Base-by-base conservation (phyloP, 2,113 vertebrate species). In the Pavo muticus region DNA sequence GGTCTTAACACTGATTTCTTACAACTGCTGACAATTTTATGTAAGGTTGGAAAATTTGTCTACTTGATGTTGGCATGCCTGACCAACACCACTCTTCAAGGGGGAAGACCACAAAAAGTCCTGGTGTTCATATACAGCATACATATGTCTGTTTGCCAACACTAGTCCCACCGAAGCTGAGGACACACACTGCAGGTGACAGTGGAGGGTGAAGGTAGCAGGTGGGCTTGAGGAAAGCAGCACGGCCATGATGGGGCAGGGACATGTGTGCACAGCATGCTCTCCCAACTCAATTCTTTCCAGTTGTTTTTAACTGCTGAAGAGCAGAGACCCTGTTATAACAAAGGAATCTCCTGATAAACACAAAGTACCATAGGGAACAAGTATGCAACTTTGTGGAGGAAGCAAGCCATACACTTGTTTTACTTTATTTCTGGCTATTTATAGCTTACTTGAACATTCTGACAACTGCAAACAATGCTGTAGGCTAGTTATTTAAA, bases 371-470 rank as follows among this genome's bases (percentile, higher is more conserved):
- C 75, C 3, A 3, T 10, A 69, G 42, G 74, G 42, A 86, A 96
- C 44, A 71, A 90, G 65, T 74, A 81, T 47, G 79, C 24, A 69
- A 77, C 42, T 91, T 64, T 15, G 5, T 59, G 84, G 73, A 76
- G 52, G 70, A 61, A 94, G 67, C 61, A 90, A 94, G 64, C 10
- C 45, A 24, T 94, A 68, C 56, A 60, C 90, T 93, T 57, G 70
- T 9, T 78, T 94, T 92, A 97, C 78, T 96, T 93, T 95, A 96
- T 77, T 95, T 94, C 89, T 73, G 47, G 45, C 67, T 97, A 97
- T 97, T 97, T 97, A 96, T 96, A 97, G 78, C 44, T 94, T 81
- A 86, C 61, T 83, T 84, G 92, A 97, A 91, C 71, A 88, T 88
- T 94, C 85, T 96, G 84, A 97, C 88, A 97, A 93, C 56, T 88